phyloP scores from a whole-genome alignment of 1,140 invertebrate genomes.

The Gryon sp. region DNA sequence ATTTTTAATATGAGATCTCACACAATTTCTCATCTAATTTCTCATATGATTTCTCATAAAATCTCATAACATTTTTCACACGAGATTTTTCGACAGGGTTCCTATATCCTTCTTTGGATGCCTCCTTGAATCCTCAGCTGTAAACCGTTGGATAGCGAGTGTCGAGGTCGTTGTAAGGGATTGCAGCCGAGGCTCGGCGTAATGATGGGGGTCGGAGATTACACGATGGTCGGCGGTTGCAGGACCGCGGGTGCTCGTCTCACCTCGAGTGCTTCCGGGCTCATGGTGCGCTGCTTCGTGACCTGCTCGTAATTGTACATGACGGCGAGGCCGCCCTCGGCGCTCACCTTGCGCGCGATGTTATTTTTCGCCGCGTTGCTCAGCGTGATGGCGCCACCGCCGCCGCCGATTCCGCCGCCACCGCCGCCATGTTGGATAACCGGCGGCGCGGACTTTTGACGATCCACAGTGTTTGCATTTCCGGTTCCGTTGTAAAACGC shows the following conservation, averaged over 20 bases:
- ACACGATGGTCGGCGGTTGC: slow-evolving; percentile 77
- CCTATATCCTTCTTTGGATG: too few species aligned
- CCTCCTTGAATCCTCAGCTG: too few species aligned
- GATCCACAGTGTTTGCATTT: slow-evolving; percentile 60
- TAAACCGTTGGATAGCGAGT: too few species aligned
- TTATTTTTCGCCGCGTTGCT: slow-evolving; percentile 56
- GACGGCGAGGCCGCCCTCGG: slow-evolving; percentile 71
- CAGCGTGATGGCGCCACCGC: slow-evolving; percentile 36
- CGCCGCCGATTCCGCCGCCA: too few species aligned
- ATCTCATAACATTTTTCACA: too few species aligned
- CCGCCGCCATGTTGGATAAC: too few species aligned
- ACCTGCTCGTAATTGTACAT: slow-evolving; percentile 78
- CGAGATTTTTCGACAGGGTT: too few species aligned
- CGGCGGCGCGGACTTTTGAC: slow-evolving; percentile 63
- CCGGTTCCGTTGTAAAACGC: slow-evolving; percentile 69
- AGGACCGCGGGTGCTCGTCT: slow-evolving; percentile 76
- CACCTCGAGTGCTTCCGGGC: slow-evolving; percentile 77
- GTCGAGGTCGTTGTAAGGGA: background rate
- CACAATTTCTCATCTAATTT: too few species aligned
- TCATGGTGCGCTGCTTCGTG: slow-evolving; percentile 74
- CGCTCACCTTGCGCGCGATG: slow-evolving; percentile 66
- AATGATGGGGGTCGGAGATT: slow-evolving; percentile 3
- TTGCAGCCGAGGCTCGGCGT: background rate
- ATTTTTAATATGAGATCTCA: too few species aligned
- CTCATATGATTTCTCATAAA: too few species aligned